Evolutionary conservation across 1,140 invertebrate species (phyloP).

Genomic region (Neuroterus valhalla): DNA sequence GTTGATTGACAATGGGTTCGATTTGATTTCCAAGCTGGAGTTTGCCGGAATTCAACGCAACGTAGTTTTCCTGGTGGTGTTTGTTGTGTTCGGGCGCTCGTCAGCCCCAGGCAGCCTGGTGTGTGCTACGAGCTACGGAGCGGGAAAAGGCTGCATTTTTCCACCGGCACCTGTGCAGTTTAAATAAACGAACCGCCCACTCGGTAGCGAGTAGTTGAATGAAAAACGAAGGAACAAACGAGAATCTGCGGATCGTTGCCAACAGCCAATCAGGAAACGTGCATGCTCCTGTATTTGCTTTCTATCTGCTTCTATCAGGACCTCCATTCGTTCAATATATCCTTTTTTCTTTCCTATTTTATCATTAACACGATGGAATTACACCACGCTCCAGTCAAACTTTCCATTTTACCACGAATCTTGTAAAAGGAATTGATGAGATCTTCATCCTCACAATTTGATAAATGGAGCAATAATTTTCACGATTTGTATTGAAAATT

Average conservation of each 20-base stretch:
- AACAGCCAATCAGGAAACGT: slow-evolving; percentile 62
- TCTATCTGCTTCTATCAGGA: too few species aligned
- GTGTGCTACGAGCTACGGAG: slow-evolving; percentile 42
- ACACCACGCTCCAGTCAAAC: too few species aligned
- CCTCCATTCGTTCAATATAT: not conserved
- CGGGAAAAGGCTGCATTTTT: slow-evolving; percentile 60
- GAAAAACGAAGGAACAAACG: slow-evolving; percentile 61
- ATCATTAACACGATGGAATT: too few species aligned
- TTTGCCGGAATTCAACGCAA: slow-evolving; percentile 48
- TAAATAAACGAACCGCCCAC: slow-evolving; percentile 65
- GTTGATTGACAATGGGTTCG: slow-evolving; percentile 59
- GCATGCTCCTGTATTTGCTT: slow-evolving; percentile 32
- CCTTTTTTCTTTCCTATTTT: too few species aligned
- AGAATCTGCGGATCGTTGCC: slow-evolving; percentile 48
- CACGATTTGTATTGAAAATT: too few species aligned
- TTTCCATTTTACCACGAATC: too few species aligned
- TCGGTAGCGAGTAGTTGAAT: slow-evolving; percentile 49
- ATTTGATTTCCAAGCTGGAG: slow-evolving; percentile 64
- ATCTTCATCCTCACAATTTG: too few species aligned
- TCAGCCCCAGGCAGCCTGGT: slow-evolving; percentile 67
- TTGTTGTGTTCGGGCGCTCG: slow-evolving; percentile 64
- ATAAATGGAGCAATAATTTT: too few species aligned
- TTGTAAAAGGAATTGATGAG: too few species aligned
- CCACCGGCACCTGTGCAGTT: slow-evolving; percentile 61
- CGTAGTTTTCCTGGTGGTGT: slow-evolving; percentile 63